Percentiles rank a stretch among this genome's conserved stretches.
Conservation (phyloP, 2,888 invertebrate species). For the Oasisia sp. region DNA sequence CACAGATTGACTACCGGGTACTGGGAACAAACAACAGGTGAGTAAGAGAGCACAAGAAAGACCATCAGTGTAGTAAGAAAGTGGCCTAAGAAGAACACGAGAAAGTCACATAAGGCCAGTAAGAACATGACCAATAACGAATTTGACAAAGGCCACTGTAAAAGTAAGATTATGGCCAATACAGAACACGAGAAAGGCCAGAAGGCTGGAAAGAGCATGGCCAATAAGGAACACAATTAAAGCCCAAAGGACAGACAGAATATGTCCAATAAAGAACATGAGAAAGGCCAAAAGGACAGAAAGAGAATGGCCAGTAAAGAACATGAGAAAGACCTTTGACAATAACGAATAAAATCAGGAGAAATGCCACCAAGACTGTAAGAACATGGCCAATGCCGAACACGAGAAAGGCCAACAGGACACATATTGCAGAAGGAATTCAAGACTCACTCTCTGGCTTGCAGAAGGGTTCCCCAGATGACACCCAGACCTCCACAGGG, state of each 20-base stretch:
- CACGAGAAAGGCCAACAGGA: not conserved
- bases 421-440: too few species aligned
- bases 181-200: not conserved
- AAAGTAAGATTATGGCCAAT: not conserved
- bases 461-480: slow-evolving; percentile 61
- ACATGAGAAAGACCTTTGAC: not conserved
- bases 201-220: not conserved
- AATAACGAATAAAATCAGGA: too few species aligned
- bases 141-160: not conserved
- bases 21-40: too few species aligned
- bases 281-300: not conserved
- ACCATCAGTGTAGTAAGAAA: not conserved
- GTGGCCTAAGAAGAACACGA: not conserved
- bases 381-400: not conserved
- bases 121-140: not conserved
- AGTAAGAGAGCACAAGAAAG: not conserved
- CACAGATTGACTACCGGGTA: not conserved
- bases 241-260: not conserved
- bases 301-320: not conserved
- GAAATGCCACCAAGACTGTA: too few species aligned
- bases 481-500: slow-evolving; percentile 65
- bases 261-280: not conserved
- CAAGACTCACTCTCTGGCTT: slow-evolving; percentile 57
- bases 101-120: not conserved
- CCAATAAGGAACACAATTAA: not conserved